Base-by-base conservation (phyloP, 2,113 vertebrate genomes). In the Lepus timidus region DNA sequence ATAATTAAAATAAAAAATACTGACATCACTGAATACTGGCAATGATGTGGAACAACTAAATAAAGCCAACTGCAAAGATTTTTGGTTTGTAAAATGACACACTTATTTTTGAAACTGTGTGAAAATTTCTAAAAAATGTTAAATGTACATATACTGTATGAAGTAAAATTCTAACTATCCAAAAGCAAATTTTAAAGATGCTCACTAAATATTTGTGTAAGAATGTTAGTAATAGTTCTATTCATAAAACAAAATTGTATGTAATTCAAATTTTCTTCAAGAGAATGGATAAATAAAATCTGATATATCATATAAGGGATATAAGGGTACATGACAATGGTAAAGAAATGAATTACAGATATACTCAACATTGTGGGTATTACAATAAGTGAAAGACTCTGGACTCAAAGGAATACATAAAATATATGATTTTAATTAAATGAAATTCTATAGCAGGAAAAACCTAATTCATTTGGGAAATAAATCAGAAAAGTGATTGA, bases 371-470 rank as follows among this genome's bases (percentile, higher is more conserved):
- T 39, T 19, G 23, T 64, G 58, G 6, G 73, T 13, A 49, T 36
- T 67, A 88, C 8, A 68, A 68, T 83, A 8, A 89, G 33, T 33
- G 9, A 83, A 89, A 61, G 2, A 33, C 67, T 61, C 58, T 81
- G 51, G 36, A 68, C 22, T 29, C 29, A 61, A 88, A 67, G 62
- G 10, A 44, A 14, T 68, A 76, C 68, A 68, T 33, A 16, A 33
- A 29, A 68, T 83, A 33, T 75, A 33, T 33, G 12, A 83, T 65
- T 88, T 58, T 88, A 65, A 39, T 73, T 67, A 29, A 58, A 83
- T 67, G 36, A 93, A 6, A 7, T 67, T 88, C 23, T 58, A 36
- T 70, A 67, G 62, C 20, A 93, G 33, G 51, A 93, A 93, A 80
- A 73, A 20, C n/a, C 3, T 51, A 65, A 88, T n/a, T 27, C 11